Conservation (phyloP, 2,888 invertebrate genomes). For the Omphaloscelis lunosa region DNA sequence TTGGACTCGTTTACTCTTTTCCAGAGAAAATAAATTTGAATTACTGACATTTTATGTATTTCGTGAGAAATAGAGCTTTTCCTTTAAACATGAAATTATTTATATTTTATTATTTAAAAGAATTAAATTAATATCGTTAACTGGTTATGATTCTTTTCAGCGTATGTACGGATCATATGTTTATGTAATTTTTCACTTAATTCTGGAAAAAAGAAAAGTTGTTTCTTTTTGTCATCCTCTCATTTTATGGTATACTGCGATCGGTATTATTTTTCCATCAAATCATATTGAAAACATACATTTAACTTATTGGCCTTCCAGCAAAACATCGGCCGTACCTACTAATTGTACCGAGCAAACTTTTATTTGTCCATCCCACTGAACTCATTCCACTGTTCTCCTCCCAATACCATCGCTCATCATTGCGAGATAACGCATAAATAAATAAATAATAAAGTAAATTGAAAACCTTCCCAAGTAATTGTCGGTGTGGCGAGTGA, state of each 20-base stretch:
- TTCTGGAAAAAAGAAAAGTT: background rate
- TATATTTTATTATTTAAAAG: background rate
- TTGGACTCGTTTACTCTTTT: conserved; percentile 45
- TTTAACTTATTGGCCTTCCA: background rate
- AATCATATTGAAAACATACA: too few species aligned
- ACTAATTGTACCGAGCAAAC: background rate
- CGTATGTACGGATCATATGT: too few species aligned
- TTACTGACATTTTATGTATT: background rate
- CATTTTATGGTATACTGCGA: background rate
- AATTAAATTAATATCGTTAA: background rate
- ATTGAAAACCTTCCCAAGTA: conserved; percentile 87
- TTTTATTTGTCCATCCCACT: conserved; percentile 53
- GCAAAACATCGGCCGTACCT: background rate
- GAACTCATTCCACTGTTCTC: conserved; percentile 71
- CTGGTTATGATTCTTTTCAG: background rate
- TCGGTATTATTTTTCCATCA: background rate
- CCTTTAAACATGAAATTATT: background rate
- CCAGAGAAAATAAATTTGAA: background rate
- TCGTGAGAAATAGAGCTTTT: background rate
- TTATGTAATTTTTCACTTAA: background rate
- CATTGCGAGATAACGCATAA: conserved; percentile 87
- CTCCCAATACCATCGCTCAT: conserved; percentile 80
- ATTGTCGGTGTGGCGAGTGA: conserved; percentile 77
- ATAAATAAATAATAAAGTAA: conserved; percentile 90
- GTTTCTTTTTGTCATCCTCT: background rate